Evolutionary conservation across 2,113 vertebrate species (phyloP).

Genomic region (Neoarius graeffei): DNA sequence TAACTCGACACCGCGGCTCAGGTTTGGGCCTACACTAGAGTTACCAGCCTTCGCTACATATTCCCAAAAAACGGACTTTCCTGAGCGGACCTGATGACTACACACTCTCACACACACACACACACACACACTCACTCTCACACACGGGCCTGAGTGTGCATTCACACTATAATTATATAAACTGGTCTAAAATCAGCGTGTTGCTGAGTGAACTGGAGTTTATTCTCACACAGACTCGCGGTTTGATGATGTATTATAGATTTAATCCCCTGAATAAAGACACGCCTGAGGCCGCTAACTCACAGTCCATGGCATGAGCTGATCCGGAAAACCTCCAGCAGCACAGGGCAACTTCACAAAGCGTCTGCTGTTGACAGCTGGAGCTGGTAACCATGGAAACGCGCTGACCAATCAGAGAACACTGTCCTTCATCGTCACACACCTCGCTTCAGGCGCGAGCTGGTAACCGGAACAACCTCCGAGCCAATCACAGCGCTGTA

Average conservation of each 20-base stretch:
- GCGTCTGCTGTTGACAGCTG: conserved; percentile 52
- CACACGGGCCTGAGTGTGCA: too few relatives aligned
- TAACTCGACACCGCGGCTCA: conserved; percentile 35
- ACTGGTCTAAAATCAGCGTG: neutral
- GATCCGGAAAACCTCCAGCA: neutral
- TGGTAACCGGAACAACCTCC: neutral
- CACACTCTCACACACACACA: neutral
- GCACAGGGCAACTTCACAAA: conserved; percentile 53
- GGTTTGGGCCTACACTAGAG: conserved; percentile 15
- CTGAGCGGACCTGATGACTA: neutral
- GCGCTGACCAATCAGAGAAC: conserved; percentile 35
- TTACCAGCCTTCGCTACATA: neutral
- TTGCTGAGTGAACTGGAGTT: neutral
- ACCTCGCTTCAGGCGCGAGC: neutral
- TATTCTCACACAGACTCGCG: too few relatives aligned
- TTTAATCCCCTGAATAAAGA: too few relatives aligned
- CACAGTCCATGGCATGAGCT: conserved; percentile 56
- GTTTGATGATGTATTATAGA: too few relatives aligned
- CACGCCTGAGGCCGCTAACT: conserved; percentile 31
- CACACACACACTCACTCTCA: too few relatives aligned
- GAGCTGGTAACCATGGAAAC: conserved; percentile 69
- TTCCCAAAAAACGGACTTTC: too few relatives aligned
- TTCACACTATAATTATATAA: neutral
- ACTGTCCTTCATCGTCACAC: neutral
- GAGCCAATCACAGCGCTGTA: neutral